A percentile compares a stretch with the other conserved stretches of the same genome.
phyloP scores from a whole-genome alignment of 2,888 invertebrate genomes.

The Drosophila trichaetosa region DNA sequence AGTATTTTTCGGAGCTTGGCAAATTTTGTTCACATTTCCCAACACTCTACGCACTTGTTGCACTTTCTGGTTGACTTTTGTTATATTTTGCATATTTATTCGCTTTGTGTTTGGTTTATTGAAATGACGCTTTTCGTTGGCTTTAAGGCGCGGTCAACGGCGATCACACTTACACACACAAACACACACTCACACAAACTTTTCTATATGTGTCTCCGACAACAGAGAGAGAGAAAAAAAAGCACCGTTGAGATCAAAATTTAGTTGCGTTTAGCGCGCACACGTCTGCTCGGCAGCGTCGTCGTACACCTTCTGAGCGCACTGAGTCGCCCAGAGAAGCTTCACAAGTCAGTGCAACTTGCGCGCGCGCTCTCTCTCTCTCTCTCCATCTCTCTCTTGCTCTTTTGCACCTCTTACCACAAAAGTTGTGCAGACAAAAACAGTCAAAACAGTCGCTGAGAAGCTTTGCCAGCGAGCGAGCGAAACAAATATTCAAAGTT shows the following conservation, averaged over 20 bases:
- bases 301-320: constrained; percentile 72
- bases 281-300: constrained; percentile 71
- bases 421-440: constrained; percentile 37
- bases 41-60: constrained; percentile 51
- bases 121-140: constrained; percentile 56
- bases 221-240: constrained; percentile 43
- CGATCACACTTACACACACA: constrained; percentile 58
- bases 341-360: constrained; percentile 17
- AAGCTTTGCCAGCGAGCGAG: constrained; percentile 23
- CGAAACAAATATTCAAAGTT: constrained; percentile 42
- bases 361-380: neutral
- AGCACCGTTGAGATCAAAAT: constrained; percentile 80
- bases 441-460: constrained; percentile 30
- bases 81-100: constrained; percentile 26
- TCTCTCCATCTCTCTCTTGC: neutral
- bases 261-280: constrained; percentile 49
- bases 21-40: constrained; percentile 10
- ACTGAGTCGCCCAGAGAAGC: constrained; percentile 66
- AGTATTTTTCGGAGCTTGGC: constrained; percentile 18
- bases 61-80: constrained; percentile 37
- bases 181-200: constrained; percentile 19
- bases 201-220: constrained; percentile 36
- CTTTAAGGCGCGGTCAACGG: constrained; percentile 78
- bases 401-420: constrained; percentile 18
- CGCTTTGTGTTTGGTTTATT: constrained; percentile 10